These are phyloP conservation scores for Amniataba percoides DNA, from an alignment of 2,797 vertebrate species.

Conservation along the genomic window DNA sequence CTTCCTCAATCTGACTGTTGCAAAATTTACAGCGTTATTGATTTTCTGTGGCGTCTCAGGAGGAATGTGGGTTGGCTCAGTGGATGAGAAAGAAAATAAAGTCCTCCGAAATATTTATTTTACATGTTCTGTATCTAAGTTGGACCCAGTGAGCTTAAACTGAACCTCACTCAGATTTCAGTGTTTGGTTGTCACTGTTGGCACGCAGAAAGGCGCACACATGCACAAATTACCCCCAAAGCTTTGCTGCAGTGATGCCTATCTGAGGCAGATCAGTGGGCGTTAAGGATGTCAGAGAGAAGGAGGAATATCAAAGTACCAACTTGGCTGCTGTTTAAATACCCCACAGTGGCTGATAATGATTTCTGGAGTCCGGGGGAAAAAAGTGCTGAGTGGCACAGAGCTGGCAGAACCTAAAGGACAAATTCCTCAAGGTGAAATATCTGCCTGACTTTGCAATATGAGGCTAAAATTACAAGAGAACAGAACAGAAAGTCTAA, in stretches of 20 bases:
- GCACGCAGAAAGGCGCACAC: conserved; percentile 16
- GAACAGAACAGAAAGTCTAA: conserved; percentile 33
- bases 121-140: conserved; percentile 16
- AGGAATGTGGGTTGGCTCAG: conserved; percentile 58
- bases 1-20: conserved; percentile 49
- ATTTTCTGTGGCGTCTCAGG: conserved; percentile 52
- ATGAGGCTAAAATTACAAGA: conserved; percentile 54
- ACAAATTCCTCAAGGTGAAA: conserved; percentile 85
- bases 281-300: conserved; percentile 59
- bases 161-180: conserved; percentile 27
- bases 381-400: conserved; percentile 80
- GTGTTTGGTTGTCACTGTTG: conserved; percentile 12
- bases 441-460: conserved; percentile 76
- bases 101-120: conserved; percentile 35
- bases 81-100: conserved; percentile 39
- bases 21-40: conserved; percentile 64
- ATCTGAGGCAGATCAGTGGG: conserved; percentile 50
- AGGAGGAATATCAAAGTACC: conserved; percentile 78
- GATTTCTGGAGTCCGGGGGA: conserved; percentile 75
- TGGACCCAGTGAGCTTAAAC: conserved; percentile 32
- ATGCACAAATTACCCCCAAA: conserved; percentile 15
- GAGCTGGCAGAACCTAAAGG: conserved; percentile 80
- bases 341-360: conserved; percentile 82
- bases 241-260: conserved; percentile 43
- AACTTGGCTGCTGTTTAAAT: conserved; percentile 79